Base-by-base conservation (phyloP, 2,888 invertebrate species). In the Gerris lacustris region DNA sequence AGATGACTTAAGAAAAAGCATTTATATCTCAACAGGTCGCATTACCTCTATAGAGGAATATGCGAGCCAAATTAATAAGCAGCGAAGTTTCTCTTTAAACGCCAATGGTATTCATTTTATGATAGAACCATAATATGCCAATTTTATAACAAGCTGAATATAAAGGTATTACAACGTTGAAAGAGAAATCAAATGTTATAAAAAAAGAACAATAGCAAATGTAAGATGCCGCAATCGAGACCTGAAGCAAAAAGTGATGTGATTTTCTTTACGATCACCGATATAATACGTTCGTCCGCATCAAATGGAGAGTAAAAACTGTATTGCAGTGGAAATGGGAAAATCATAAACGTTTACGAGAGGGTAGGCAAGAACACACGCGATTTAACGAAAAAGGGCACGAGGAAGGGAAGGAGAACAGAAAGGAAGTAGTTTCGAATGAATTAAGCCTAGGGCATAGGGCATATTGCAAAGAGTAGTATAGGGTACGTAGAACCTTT, bases 311-410 rank as follows among this genome's bases (percentile, higher is more conserved):
- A 55, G 55, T 55, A 55, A 55, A 55, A 55, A 55, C 55, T 55
- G 55, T 55, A 55, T 55, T 55, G 55, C 55, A 55, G 2, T 55
- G 55, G 55, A 55, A 55, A 55, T 55, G 55, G 55, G 55, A 55
- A 55, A 55, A 55, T 55, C 55, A 55, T 55, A 55, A 55, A 55
- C 55, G 55, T 55, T 55, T 55, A 55, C 55, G 55, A 55, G 55
- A 31, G 55, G 55, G 9, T 55, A 11, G 55, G 55, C 9, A 55
- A 15, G 9, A 55, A 15, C 55, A 55, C 55, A 55, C 55, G 55
- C 55, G 55, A 55, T 55, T 55, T 55, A 55, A 55, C 55, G 15
- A 55, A 55, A 55, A 55, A 55, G 55, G 55, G 55, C 55, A 55
- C 55, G 55, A 55, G 55, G 2, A 9, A 55, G 9, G 15, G 15